phyloP scores from a whole-genome alignment of 2,888 invertebrate species.

The Molorchus minor region DNA sequence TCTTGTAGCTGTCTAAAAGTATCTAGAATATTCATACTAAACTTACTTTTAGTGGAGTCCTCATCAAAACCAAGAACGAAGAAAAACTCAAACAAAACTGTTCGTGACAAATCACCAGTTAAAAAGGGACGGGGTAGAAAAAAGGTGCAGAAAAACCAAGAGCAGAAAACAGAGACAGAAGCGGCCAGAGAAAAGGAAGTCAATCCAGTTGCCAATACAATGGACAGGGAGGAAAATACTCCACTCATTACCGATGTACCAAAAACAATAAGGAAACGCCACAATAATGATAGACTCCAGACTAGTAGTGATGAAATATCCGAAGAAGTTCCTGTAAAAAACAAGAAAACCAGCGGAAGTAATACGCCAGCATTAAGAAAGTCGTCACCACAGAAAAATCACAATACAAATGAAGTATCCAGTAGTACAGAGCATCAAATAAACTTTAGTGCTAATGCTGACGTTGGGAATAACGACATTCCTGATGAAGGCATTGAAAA shows the following conservation, averaged over 20 bases:
- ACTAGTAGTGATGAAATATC: no score
- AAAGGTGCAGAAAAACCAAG: background rate
- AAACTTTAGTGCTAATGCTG: background rate
- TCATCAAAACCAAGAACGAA: conserved; percentile 1
- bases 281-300: no score
- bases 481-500: background rate
- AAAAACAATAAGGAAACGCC: no score
- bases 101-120: background rate
- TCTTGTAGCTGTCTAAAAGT: no score
- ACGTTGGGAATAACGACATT: background rate
- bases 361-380: background rate
- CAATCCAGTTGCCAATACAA: no score
- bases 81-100: background rate
- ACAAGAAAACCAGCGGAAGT: background rate
- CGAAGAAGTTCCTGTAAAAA: no score
- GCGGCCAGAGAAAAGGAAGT: no score
- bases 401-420: background rate
- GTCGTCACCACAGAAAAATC: background rate
- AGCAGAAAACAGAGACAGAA: no score
- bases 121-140: background rate
- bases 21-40: no score
- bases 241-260: no score
- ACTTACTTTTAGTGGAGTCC: background rate
- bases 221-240: no score
- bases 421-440: background rate